Evolutionary conservation across 1,140 invertebrate species (phyloP).

Genomic region (Zaprionus vittiger): DNA sequence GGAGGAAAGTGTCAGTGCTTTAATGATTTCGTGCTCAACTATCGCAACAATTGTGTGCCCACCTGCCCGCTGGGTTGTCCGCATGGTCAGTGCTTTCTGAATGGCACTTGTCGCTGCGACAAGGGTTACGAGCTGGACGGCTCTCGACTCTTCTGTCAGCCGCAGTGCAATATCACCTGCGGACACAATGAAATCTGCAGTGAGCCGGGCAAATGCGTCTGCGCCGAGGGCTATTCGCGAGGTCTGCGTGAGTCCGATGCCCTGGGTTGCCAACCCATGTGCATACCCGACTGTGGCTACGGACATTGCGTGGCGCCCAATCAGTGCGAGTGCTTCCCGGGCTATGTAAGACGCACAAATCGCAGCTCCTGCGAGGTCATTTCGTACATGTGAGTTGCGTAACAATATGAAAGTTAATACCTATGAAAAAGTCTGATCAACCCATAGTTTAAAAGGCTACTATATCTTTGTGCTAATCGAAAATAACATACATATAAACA

Average conservation of each 20-base stretch:
- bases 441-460: too few species aligned
- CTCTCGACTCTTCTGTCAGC: constrained; percentile 85
- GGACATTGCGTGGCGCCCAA: constrained; percentile 87
- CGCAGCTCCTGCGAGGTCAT: constrained; percentile 62
- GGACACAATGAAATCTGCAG: constrained; percentile 85
- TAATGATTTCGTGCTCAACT: constrained; percentile 86
- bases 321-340: constrained; percentile 86
- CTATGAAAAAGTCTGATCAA: too few species aligned
- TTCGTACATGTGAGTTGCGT: constrained; percentile 65
- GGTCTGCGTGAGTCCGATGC: constrained; percentile 62
- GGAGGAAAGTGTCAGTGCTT: constrained; percentile 87
- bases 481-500: too few species aligned
- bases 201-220: constrained; percentile 86
- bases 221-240: constrained; percentile 86
- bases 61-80: constrained; percentile 79
- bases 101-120: constrained; percentile 86
- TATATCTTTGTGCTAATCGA: too few species aligned
- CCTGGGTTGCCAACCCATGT: constrained; percentile 76
- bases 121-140: constrained; percentile 87
- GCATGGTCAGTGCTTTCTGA: constrained; percentile 83
- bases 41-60: constrained; percentile 76
- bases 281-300: constrained; percentile 86
- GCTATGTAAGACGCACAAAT: constrained; percentile 62
- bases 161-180: constrained; percentile 81
- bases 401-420: too few species aligned